These are phyloP conservation scores for Slavum lentiscoides DNA, from an alignment of 2,888 invertebrate genomes.

Conservation along the genomic window DNA sequence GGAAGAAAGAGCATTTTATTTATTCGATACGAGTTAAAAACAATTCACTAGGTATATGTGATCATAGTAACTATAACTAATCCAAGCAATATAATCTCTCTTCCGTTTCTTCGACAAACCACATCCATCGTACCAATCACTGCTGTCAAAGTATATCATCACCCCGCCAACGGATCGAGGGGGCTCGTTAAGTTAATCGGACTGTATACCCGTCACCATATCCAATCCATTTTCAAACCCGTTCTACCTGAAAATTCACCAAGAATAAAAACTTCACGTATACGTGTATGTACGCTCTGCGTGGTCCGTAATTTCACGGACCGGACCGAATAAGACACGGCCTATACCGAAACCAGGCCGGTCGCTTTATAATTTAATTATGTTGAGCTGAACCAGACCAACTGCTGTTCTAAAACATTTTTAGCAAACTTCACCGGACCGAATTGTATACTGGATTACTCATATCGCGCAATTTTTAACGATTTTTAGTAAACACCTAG, in stretches of 20 bases:
- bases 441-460: no score
- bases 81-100: background rate
- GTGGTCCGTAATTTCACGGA: no score
- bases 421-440: no score
- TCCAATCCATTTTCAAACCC: conserved; percentile 15
- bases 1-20: no score
- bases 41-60: background rate
- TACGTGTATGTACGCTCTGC: no score
- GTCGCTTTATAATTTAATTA: background rate
- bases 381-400: no score
- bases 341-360: background rate
- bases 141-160: background rate
- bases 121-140: background rate
- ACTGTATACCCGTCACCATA: conserved; percentile 3
- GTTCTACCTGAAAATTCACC: conserved; percentile 8
- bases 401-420: no score
- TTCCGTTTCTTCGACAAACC: background rate
- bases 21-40: background rate
- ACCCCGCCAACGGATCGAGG: background rate
- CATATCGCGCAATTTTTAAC: no score
- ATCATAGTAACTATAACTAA: conserved; percentile 7
- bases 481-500: no score
- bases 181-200: conserved; percentile 37
- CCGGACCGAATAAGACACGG: no score
- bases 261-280: conserved; percentile 5